Evolutionary conservation across 2,113 vertebrate species (phyloP), one percentile per base, ranked within the genome.

Genomic region (Erpornis zantholeuca): DNA sequence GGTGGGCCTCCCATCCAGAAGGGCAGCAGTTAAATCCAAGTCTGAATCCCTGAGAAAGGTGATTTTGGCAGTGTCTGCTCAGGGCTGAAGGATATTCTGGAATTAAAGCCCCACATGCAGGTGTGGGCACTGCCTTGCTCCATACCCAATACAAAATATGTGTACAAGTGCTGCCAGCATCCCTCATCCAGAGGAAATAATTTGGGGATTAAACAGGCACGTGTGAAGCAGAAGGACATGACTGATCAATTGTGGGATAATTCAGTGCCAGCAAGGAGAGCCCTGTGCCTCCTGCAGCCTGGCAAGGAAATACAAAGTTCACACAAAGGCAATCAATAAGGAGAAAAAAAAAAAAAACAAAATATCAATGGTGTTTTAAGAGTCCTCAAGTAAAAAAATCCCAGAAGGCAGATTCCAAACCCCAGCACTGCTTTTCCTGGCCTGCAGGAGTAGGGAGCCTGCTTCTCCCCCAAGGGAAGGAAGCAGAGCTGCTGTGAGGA

Each of bases 151-250:
- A 38, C 8, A 61, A 57, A 82, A 17, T 2, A 1, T 0, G 2
- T 13, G 29, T 16, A 11, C 10, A 5, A 85, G 35, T 9, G 50
- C 31, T 79, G 57, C 71, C 76, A 76, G 80, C 38, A 44, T 25
- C 17, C 8, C n/a, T 66, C n/a, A 21, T 33, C 8, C 77, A 57
- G 44, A 59, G 22, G 49, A 36, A 56, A 38, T 11, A 4, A 28
- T 8, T 11, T 29, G 5, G 49, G 64, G 78, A 25, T 93, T 35
- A 18, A 79, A 15, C 4, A 12, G 54, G 45, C 10, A 20, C 0
- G 0, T 3, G 9, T 19, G 40, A 14, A 25, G 65, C 20, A 40
- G 31, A 12, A 28, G 65, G 44, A 35, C 8, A 4, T 1, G 22
- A 60, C 6, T 27, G 12, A 77, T 18, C 14, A 20, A 35, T 27